Conservation (phyloP, 2,888 invertebrate genomes). For the Cephalotes varians region DNA sequence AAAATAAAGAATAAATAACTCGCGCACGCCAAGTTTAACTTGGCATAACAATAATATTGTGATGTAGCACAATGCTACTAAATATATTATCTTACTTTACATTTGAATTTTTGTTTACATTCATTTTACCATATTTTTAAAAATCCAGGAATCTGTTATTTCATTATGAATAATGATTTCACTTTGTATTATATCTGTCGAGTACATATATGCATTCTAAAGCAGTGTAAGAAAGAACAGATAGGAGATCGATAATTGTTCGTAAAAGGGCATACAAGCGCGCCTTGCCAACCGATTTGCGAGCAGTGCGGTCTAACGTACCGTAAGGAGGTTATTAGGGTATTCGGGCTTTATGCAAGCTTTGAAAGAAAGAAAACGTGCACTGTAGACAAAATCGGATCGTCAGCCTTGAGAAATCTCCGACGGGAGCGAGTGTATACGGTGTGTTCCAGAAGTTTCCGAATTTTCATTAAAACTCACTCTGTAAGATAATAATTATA, state of each 20-base stretch:
- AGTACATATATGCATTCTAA: neutral
- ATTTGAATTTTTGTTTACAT: neutral
- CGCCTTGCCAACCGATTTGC: slow-evolving; percentile 37
- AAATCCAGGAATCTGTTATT: too few relatives aligned
- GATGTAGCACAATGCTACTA: neutral
- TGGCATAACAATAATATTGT: neutral
- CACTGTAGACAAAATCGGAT: neutral
- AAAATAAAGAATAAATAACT: neutral
- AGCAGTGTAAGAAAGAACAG: slow-evolving; percentile 29
- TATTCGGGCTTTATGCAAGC: slow-evolving; percentile 7
- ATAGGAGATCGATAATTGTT: slow-evolving; percentile 45
- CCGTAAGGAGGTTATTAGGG: slow-evolving; percentile 31
- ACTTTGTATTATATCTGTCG: neutral
- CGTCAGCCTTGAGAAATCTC: neutral
- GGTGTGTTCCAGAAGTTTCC: too few relatives aligned
- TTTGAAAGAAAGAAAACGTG: too few relatives aligned
- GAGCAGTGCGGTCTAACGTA: slow-evolving; percentile 13
- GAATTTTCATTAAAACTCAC: too few relatives aligned
- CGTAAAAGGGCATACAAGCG: slow-evolving; percentile 16
- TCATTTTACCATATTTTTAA: too few relatives aligned
- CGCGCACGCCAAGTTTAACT: neutral
- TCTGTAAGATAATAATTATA: too few relatives aligned
- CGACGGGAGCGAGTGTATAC: neutral
- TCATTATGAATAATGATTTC: too few relatives aligned
- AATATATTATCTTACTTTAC: neutral